Conservation (phyloP, 2,113 vertebrate species). For the sheep (Ovis aries) region DNA sequence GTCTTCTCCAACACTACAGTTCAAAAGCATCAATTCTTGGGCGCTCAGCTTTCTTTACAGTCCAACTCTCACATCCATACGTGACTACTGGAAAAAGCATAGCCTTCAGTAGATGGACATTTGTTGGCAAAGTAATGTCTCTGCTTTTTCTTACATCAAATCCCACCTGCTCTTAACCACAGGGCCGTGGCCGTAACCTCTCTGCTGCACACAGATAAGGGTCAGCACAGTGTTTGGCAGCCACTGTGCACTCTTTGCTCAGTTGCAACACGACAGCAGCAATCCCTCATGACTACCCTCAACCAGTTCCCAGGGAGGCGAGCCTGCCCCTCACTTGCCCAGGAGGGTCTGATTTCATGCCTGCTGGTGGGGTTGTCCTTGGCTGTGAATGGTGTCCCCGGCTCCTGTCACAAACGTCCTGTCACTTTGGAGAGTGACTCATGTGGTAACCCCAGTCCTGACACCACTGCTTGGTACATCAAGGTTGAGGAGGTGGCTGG, state of each 20-base stretch:
- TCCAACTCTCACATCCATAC: neutral
- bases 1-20: neutral
- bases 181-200: neutral
- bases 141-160: neutral
- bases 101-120: neutral
- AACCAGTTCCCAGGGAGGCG: accelerated
- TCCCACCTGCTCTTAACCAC: neutral
- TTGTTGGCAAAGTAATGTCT: neutral
- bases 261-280: accelerated
- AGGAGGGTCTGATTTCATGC: neutral
- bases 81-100: neutral
- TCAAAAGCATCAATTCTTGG: neutral
- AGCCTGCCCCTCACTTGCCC: neutral
- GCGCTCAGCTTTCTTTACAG: neutral
- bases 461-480: neutral
- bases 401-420: neutral
- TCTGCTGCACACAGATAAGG: neutral
- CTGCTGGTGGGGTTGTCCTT: neutral
- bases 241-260: accelerated
- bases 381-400: accelerated
- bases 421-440: neutral
- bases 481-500: accelerated
- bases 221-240: neutral
- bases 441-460: neutral
- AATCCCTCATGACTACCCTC: neutral